Base-by-base conservation (phyloP, 2,888 invertebrate species). In the Aphidius colemani region DNA sequence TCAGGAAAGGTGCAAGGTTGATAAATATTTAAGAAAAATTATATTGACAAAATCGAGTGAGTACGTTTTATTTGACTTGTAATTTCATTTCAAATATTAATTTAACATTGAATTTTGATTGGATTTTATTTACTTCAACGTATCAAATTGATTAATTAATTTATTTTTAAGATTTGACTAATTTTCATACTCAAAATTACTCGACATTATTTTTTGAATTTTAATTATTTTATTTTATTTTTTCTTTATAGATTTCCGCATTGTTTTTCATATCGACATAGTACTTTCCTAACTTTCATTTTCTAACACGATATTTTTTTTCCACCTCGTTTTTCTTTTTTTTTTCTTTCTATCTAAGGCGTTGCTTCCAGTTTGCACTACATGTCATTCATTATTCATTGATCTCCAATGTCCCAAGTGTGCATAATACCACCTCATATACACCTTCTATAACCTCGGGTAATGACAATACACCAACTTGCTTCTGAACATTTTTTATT, bases 351-450 rank as follows among this genome's bases (percentile, higher is more conserved):
- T 48, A 11, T 48, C 11, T 11, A 30, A 30, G 30, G 30, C 30
- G 30, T 30, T 30, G 5, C 30, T 30, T 30, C 30, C 30, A 30
- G 30, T 30, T 30, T 30, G 30, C 18, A 13, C 57, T 39, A 57
- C 57, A 39, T 46, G 57, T 46, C n/a, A 57, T 57, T 57, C 45
- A 57, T 57, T 57, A 57, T 57, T 57, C 57, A 57, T 45, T 45
- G 45, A 11, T 7, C 39, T 57, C 39, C 46, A 46, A 57, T 46
- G 57, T 46, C 57, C 57, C 45, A n/a, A n/a, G 46, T 57, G 57
- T 46, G 46, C 53, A 45, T 57, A 57, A 57, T 57, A 30, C 30
- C 30, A 30, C 30, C 30, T 30, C 30, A 30, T 30, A 30, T 30
- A 30, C 30, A 30, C 30, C 30, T 30, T 4, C 30, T 30, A 30